These are phyloP conservation scores for Drosophila kepulauana DNA, from an alignment of 1,140 invertebrate species.

Conservation along the genomic window DNA sequence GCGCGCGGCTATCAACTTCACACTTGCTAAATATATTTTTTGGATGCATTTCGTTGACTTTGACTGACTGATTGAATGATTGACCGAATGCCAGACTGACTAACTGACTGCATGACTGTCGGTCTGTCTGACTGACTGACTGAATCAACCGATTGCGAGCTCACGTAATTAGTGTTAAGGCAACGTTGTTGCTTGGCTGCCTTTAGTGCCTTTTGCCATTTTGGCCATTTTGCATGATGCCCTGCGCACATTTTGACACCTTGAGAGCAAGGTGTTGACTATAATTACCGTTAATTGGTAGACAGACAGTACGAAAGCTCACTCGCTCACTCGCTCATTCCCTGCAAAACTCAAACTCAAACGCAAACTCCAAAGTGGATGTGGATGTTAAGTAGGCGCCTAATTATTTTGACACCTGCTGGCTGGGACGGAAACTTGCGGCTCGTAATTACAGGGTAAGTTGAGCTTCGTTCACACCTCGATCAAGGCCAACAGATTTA, in stretches of 20 bases:
- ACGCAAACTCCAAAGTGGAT: not conserved
- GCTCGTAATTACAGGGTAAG: conserved; percentile 73
- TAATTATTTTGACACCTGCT: conserved; percentile 83
- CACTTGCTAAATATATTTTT: conserved; percentile 76
- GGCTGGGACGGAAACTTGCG: conserved; percentile 49
- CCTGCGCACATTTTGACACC: conserved; percentile 76
- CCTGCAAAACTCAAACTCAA: not conserved
- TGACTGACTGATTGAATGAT: conserved; percentile 54
- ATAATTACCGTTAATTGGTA: conserved; percentile 77
- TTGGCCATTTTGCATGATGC: conserved; percentile 80
- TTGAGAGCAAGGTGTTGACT: conserved; percentile 79
- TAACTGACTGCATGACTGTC: conserved; percentile 44
- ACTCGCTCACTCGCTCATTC: not conserved
- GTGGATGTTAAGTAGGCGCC: conserved; percentile 68
- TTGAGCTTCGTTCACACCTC: conserved; percentile 57
- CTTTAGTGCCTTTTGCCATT: conserved; percentile 66
- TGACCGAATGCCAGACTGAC: conserved; percentile 52
- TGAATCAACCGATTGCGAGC: conserved; percentile 28
- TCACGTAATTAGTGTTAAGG: conserved; percentile 67
- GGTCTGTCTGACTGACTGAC: conserved; percentile 48
- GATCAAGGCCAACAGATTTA: conserved; percentile 66
- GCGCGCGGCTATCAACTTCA: conserved; percentile 75
- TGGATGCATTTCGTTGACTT: conserved; percentile 73
- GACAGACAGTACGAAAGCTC: conserved; percentile 37
- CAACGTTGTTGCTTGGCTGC: not conserved